Base-by-base conservation (phyloP, 2,113 vertebrate species). In the Herpetotheres cachinnans region DNA sequence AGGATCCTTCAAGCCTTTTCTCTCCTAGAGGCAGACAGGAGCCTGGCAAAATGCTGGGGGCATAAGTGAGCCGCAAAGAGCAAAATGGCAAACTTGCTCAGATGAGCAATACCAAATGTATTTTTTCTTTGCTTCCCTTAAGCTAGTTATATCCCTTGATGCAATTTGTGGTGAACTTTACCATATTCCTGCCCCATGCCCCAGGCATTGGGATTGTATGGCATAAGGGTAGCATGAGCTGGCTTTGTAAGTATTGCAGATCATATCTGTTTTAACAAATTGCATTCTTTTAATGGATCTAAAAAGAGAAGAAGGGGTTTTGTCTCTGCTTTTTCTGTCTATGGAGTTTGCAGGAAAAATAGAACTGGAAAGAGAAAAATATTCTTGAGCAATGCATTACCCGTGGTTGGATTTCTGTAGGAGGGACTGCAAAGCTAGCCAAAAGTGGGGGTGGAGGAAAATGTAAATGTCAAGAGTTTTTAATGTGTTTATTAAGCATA, bases 291-390 rank as follows among this genome's bases (percentile, higher is more conserved):
- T 62, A 80, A 73, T 70, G 19, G 13, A 44, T 81, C 49, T 71
- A 52, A 89, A 82, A 94, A 82, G 83, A 84, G 46, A 95, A 95
- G 18, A 50, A 34, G 10, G 12, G 7, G 0, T 4, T 86, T 86
- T 95, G 26, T 93, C 47, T 79, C 22, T 84, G 30, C 21, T 88
- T 93, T 89, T 87, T 79, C 34, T 87, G 29, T 81, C 26, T 66
- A 20, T 86, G 77, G 49, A 93, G 74, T 95, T 96, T 94, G 50
- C 54, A 76, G 55, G 62, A 73, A 69, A 95, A 93, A 54, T 17
- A 55, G 25, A 59, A 79, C 21, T 74, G 44, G 84, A 65, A 93
- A 58, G 65, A 84, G 59, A 30, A 73, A 94, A 81, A 46, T 73
- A 49, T 46, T 78, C n/a, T 93, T 90, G 6, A 82, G 85, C n/a